Conservation (phyloP, 2,113 vertebrate species). For the Coturnix japonica region DNA sequence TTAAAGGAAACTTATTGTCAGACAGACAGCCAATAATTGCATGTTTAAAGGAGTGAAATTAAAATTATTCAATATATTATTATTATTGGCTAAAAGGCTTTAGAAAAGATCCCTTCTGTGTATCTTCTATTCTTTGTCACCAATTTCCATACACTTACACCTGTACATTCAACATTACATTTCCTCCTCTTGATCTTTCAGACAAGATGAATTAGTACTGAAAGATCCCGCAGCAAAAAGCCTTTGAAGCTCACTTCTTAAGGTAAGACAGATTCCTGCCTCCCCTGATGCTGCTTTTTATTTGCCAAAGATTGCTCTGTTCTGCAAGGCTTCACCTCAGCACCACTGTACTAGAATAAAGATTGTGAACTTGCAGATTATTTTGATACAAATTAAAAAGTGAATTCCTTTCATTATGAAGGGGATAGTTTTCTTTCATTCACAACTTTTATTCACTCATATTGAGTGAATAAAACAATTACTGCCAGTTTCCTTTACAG, state of each 20-base stretch:
- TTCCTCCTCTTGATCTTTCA: neutral
- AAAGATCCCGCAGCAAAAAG: neutral
- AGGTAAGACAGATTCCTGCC: neutral
- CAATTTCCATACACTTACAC: neutral
- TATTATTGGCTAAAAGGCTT: neutral
- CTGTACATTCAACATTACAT: neutral
- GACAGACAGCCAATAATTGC: neutral
- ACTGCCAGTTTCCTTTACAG: neutral
- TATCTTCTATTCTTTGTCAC: neutral
- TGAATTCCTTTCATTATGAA: neutral
- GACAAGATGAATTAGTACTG: neutral
- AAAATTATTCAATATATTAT: neutral
- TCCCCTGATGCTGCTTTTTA: neutral
- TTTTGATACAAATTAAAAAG: neutral
- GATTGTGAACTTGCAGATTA: neutral
- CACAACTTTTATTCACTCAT: neutral
- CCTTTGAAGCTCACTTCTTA: neutral
- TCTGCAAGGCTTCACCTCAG: neutral
- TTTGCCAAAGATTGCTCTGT: neutral
- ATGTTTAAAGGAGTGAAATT: neutral
- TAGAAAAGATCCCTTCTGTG: neutral
- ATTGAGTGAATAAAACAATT: too few relatives aligned
- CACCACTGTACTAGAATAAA: fast-evolving
- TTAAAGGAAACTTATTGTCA: neutral
- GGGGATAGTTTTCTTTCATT: neutral